Base-by-base conservation (phyloP, 2,797 vertebrate species). In the Acrocephalus scirpaceus region DNA sequence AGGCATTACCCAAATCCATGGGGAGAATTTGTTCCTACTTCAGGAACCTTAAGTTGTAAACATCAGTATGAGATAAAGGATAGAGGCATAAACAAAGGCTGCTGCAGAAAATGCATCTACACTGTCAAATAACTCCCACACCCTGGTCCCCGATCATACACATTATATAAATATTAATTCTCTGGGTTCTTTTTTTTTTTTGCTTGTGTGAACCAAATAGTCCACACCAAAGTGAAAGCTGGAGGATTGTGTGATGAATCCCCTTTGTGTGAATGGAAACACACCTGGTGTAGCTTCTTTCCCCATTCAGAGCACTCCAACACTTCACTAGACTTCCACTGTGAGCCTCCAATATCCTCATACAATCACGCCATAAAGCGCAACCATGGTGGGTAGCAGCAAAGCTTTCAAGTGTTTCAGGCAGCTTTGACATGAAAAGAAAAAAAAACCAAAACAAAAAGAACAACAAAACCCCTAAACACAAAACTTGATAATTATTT, bases 1-100 rank as follows among this genome's bases (percentile, higher is more conserved):
- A 75, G n/a, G 27, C 58, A 72, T 80, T 94, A 67, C 42, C 40
- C 54, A 88, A 86, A 86, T 83, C 87, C 62, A 29, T 3, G 25
- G 81, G 70, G 78, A 94, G 54, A 73, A 86, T 66, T 84, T 94
- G 66, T 92, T 86, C 73, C 90, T 92, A 23, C 42, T 82, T 58
- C 40, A 69, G 61, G 81, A 88, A 48, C 21, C n/a, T 92, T 42
- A 51, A 34, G 20, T 69, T 93, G 66, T 88, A 86, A 96, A 81
- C 65, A 90, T 44, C 54, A 69, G 6, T 16, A 17, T 69, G 69
- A 66, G 65, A 72, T 93, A 80, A 83, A 75, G n/a, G 51, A 80
- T 66, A 40, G 62, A 48, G 66, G 18, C 87, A 58, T 77, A 87
- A 95, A 77, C 25, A 92, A 48, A 78, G 20, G 32, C 51, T 61